Percentiles rank a stretch among this genome's conserved stretches.
These are phyloP conservation scores for Pyrgilauda ruficollis DNA, from an alignment of 2,113 vertebrate genomes.

Conservation along the genomic window DNA sequence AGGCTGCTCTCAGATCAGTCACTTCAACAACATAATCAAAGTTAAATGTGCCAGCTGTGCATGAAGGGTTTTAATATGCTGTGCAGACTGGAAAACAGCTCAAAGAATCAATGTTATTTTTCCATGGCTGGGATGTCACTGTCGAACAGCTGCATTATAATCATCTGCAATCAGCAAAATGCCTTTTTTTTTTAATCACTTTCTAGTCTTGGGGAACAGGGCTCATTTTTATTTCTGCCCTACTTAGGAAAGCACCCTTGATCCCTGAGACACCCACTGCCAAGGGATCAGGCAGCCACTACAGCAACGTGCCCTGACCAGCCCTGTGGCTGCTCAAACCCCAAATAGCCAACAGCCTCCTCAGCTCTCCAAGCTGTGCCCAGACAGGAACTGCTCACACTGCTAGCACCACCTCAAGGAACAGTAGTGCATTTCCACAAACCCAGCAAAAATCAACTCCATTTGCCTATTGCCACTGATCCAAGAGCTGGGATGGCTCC, in stretches of 20 bases:
- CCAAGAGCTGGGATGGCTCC: neutral
- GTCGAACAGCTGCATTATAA: slow-evolving; percentile 15
- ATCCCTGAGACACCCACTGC: neutral
- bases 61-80: neutral
- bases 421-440: neutral
- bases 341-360: accelerated
- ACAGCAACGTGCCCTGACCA: neutral
- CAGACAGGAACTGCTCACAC: neutral
- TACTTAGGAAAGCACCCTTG: neutral
- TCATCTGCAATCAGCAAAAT: slow-evolving; percentile 26
- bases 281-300: neutral
- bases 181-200: neutral
- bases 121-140: neutral
- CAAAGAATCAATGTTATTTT: slow-evolving; percentile 1
- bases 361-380: neutral
- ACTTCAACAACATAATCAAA: slow-evolving; percentile 30
- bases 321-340: neutral
- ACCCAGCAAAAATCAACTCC: neutral
- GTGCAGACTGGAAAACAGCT: slow-evolving; percentile 14
- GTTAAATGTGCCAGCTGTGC: slow-evolving; percentile 44
- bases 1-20: slow-evolving; percentile 27
- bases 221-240: neutral
- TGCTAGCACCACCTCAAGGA: neutral
- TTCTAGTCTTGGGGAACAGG: neutral
- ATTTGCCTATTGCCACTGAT: neutral